Evolutionary conservation across 30 jellyfish, hydroid and myxozoan genomes (phyloP).

Genomic region (Hydra vulgaris): DNA sequence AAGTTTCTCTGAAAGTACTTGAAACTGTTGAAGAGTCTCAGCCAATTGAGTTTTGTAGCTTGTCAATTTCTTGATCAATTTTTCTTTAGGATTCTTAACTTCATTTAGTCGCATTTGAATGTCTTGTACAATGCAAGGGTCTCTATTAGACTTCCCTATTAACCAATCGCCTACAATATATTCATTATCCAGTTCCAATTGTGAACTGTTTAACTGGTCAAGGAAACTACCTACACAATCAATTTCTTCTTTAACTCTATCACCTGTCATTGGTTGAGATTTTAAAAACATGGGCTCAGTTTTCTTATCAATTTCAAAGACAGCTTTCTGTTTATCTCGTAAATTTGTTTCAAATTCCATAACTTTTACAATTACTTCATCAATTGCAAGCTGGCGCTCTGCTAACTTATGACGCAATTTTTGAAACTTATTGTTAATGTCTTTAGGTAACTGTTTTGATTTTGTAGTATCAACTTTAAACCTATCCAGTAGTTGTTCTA

Average conservation of each 20-base stretch:
- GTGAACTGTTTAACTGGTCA: constrained; percentile 37
- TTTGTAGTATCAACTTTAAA: constrained; percentile 69
- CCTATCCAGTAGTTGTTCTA: constrained; percentile 45
- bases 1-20: constrained; percentile 32
- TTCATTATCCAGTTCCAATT: constrained; percentile 40
- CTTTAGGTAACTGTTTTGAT: constrained; percentile 15
- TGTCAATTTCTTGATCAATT: constrained; percentile 41
- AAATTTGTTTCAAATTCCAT: constrained; percentile 39
- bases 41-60: constrained; percentile 49
- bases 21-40: constrained; percentile 38
- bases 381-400: constrained; percentile 63
- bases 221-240: constrained; percentile 45
- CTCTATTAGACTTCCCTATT: constrained; percentile 59
- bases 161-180: constrained; percentile 66
- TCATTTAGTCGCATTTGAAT: constrained; percentile 50
- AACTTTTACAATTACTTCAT: constrained; percentile 53
- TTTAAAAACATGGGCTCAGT: constrained; percentile 49
- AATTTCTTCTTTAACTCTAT: constrained; percentile 36
- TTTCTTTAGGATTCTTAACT: constrained; percentile 43
- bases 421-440: constrained; percentile 44
- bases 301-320: constrained; percentile 30
- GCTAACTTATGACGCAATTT: constrained; percentile 42
- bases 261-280: constrained; percentile 44
- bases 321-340: constrained; percentile 41
- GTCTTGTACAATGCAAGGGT: constrained; percentile 48